These are phyloP conservation scores for Malurus splendens DNA, from an alignment of 2,797 vertebrate species.

Conservation along the genomic window DNA sequence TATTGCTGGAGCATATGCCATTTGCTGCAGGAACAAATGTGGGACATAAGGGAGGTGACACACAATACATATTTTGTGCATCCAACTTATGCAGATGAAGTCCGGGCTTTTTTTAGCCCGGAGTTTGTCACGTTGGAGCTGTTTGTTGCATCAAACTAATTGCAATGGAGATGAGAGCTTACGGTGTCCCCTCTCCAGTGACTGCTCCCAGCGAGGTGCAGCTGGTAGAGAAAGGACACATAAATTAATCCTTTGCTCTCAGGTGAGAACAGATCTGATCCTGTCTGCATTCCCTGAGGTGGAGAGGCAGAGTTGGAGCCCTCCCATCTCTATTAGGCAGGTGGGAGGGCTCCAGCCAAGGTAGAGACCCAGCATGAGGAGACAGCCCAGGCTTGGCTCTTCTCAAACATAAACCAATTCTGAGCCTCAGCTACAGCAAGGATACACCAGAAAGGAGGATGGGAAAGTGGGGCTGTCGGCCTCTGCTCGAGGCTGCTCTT, in stretches of 20 bases:
- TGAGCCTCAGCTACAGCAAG: not conserved
- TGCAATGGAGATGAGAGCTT: not conserved
- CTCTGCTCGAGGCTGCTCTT: not conserved
- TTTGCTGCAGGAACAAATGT: slow-evolving; percentile 22
- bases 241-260: not conserved
- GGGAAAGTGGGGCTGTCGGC: not conserved
- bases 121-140: not conserved
- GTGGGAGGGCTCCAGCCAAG: fast-evolving
- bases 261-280: not conserved
- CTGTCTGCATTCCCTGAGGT: not conserved
- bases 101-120: slow-evolving; percentile 19
- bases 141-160: not conserved
- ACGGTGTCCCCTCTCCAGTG: not conserved
- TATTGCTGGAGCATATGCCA: not conserved
- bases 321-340: fast-evolving
- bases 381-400: not conserved
- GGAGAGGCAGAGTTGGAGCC: not conserved
- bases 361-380: not conserved
- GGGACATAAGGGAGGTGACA: slow-evolving; percentile 12
- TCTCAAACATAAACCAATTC: not conserved
- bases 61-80: not conserved
- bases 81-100: not conserved
- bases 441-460: not conserved
- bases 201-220: not conserved
- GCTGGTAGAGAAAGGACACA: not conserved